Base-by-base conservation (phyloP, 2,888 invertebrate genomes). In the Phyllotreta cruciferae region DNA sequence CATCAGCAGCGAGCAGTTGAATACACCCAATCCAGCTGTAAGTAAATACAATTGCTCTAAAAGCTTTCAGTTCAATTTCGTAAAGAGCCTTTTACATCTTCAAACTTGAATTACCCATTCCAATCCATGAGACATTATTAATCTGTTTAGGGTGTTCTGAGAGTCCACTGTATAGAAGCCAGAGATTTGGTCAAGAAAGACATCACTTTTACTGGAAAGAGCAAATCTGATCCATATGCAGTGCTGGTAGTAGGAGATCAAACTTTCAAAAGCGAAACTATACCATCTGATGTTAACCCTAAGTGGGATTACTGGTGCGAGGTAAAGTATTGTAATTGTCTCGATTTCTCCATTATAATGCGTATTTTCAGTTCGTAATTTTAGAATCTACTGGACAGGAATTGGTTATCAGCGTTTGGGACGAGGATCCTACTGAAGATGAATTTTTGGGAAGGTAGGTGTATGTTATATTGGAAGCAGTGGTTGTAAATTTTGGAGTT, bases 221-320 rank as follows among this genome's bases (percentile, higher is more conserved):
- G 97, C 78, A 98, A 97, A 84, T 97, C 97, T 0, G 98, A 99
- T 85, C 98, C 98, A 1, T 99, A 98, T 81, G 92, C 93, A 52
- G 87, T 95, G 55, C 85, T 95, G 76, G 89, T 88, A 75, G 93
- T 98, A 63, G 98, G 98, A 57, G 92, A 95, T 1, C 93, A 96
- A 82, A 90, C 91, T 80, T 96, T 92, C 83, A 90, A 91, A 80
- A 98, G 98, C 0, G 90, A 92, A 80, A 93, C 92, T 42, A 95
- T 98, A 72, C 91, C 94, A 78, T 96, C 94, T 80, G 91, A 92
- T 69, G 87, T 98, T 36, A 92, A 94, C 83, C 99, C 99, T 3
- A 91, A 92, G 71, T 99, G 98, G 98, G 94, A 98, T 82, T 96
- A 86, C 82, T 94, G 93, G 89, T 98, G 96, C 79, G 98, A 99